Percentiles rank a stretch among this genome's conserved stretches.
These are phyloP conservation scores for Neria commutata DNA, from an alignment of 2,888 invertebrate species.

Conservation along the genomic window DNA sequence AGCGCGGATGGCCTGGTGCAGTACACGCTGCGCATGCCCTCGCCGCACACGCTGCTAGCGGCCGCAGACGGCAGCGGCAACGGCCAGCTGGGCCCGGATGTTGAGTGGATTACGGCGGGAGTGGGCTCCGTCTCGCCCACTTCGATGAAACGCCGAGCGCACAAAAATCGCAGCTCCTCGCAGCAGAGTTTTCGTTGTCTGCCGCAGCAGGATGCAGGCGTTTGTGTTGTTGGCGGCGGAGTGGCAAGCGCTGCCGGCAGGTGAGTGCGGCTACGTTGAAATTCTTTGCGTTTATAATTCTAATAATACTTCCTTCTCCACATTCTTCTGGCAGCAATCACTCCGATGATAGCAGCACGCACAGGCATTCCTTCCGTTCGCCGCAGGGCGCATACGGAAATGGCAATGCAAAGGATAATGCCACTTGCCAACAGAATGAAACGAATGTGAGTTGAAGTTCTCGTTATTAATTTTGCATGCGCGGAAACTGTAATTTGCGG, in stretches of 20 bases:
- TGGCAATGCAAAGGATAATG: conserved; percentile 25
- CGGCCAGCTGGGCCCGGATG: conserved; percentile 68
- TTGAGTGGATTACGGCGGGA: conserved; percentile 77
- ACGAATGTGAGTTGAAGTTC: not conserved
- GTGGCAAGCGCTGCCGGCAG: conserved; percentile 11
- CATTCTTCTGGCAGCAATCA: conserved; percentile 26
- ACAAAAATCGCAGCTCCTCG: conserved; percentile 32
- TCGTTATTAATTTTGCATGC: too few relatives aligned
- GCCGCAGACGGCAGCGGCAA: conserved; percentile 27
- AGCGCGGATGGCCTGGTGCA: conserved; percentile 75
- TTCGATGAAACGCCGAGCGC: conserved; percentile 57
- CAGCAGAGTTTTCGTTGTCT: conserved; percentile 37
- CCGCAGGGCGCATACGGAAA: conserved; percentile 43
- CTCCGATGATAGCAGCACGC: conserved; percentile 31
- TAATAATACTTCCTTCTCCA: too few relatives aligned
- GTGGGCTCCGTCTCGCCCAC: conserved; percentile 67
- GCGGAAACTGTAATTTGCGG: too few relatives aligned
- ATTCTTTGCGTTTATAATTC: too few relatives aligned
- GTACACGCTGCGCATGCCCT: conserved; percentile 73
- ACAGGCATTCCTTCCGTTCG: conserved; percentile 43
- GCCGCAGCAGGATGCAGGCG: conserved; percentile 7
- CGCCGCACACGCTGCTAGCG: conserved; percentile 48
- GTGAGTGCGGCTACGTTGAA: conserved; percentile 5
- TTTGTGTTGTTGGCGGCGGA: not conserved
- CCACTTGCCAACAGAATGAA: not conserved